Percentiles rank a stretch among this genome's conserved stretches.
Conservation (phyloP, 2,113 vertebrate species). For the Pterocles orientalis region DNA sequence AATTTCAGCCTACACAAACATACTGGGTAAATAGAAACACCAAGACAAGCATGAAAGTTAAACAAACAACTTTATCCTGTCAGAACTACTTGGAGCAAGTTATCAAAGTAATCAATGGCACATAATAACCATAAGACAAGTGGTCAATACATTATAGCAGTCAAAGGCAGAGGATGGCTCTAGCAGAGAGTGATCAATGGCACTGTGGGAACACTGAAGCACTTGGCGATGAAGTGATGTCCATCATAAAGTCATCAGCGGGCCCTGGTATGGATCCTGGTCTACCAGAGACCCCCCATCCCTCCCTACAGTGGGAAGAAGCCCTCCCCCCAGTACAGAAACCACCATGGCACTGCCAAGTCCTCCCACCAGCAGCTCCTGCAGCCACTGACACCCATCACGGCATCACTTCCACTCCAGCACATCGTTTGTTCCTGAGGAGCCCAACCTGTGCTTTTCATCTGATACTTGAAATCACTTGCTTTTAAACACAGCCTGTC, state of each 20-base stretch:
- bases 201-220: neutral
- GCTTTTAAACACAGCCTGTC: conserved; percentile 55
- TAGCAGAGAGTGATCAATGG: conserved; percentile 25
- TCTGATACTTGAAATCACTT: conserved; percentile 28
- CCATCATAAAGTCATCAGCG: neutral
- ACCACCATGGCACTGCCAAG: rapidly evolving
- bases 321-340: neutral
- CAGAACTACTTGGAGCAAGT: conserved; percentile 54
- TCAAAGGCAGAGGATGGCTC: conserved; percentile 17
- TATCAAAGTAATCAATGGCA: conserved; percentile 66
- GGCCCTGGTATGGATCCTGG: neutral
- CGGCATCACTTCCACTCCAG: conserved; percentile 23
- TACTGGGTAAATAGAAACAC: conserved; percentile 36
- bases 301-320: neutral
- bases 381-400: rapidly evolving
- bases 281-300: neutral
- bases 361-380: neutral
- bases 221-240: neutral
- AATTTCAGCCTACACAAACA: conserved; percentile 20
- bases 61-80: conserved; percentile 63
- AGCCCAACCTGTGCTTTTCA: neutral
- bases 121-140: conserved; percentile 43
- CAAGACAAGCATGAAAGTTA: neutral
- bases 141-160: conserved; percentile 16
- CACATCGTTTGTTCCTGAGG: neutral